Conservation (phyloP, 2,113 vertebrate species). For the Nematolebias whitei region DNA sequence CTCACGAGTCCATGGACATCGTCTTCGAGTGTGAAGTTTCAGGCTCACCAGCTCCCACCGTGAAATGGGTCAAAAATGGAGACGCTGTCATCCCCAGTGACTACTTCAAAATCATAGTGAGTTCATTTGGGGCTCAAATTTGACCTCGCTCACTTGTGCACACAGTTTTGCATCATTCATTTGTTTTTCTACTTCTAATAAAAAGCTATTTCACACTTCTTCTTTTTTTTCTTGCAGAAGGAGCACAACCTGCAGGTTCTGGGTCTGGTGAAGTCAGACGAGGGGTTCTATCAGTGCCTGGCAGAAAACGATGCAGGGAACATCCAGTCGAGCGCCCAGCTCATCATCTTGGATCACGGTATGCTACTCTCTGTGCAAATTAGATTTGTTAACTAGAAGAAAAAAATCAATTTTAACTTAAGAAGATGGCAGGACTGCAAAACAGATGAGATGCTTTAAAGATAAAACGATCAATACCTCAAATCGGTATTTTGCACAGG, state of each 20-base stretch:
- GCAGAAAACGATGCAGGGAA: constrained; percentile 96
- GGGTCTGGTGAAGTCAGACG: constrained; percentile 96
- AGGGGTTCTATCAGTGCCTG: constrained; percentile 98
- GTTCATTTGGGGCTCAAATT: constrained; percentile 58
- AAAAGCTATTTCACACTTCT: no score
- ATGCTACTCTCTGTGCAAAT: constrained; percentile 60
- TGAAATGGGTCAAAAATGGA: constrained; percentile 98
- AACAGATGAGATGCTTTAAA: constrained; percentile 4
- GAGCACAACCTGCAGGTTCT: constrained; percentile 97
- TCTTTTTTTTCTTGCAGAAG: constrained; percentile 77
- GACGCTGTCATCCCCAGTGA: constrained; percentile 97
- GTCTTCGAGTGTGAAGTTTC: constrained; percentile 93
- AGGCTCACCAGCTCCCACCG: constrained; percentile 89
- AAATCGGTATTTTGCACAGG: constrained; percentile 3
- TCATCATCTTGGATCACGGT: constrained; percentile 97
- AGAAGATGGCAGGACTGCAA: not conserved
- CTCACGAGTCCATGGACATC: constrained; percentile 96
- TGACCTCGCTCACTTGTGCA: not conserved
- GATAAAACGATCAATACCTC: constrained; percentile 8
- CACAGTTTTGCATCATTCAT: not conserved
- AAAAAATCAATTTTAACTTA: not conserved
- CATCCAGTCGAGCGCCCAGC: constrained; percentile 91
- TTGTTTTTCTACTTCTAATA: not conserved
- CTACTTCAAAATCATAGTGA: constrained; percentile 97
- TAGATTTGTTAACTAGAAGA: not conserved